Base-by-base conservation (phyloP, 1,140 invertebrate genomes). In the Euwallacea fornicatus region DNA sequence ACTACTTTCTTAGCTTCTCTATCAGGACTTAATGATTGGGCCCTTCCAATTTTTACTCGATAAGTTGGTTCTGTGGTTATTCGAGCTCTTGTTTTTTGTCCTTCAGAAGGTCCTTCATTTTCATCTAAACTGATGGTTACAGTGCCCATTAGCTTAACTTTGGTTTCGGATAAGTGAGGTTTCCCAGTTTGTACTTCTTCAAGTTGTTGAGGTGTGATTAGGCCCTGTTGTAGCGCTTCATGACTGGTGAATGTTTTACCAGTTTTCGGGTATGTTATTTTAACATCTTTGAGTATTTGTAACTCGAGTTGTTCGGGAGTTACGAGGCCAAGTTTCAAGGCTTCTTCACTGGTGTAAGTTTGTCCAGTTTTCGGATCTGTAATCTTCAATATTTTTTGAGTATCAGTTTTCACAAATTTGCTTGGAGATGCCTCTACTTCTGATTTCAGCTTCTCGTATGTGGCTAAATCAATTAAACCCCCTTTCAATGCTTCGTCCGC, bases 61-160 rank as follows among this genome's bases (percentile, higher is more conserved):
- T 88, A 91, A 76, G 89, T 90, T 3, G 89, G 90, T 76, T 91
- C 89, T 11, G 87, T 86, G 2, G 86, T 87, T 11, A 87, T 82
- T 75, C 84, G 80, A 69, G 77, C 82, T 81, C 85, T 83, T n/a
- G 87, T 88, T 73, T 84, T 82, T 74, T 89, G 86, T 8, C 83
- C 86, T 69, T 85, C 80, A 1, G 85, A 86, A 15, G 81, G 81
- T 2, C 75, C 79, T 9, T 83, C 77, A 50, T 81, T 76, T 9
- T 77, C 75, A 71, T 79, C 77, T 13, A 84, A 74, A 47, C 84
- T 81, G 50, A 80, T 80, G 41, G 78, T 77, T 15, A 78, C 75
- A 15, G 79, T 71, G 69, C 72, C 76, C 55, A 81, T 72, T 47
- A 76, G 73, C 76, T 83, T 83, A n/a, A 80, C 73, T 75, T 80